Base-by-base conservation (phyloP, 1,140 invertebrate genomes). In the Trichonephila clavipes region DNA sequence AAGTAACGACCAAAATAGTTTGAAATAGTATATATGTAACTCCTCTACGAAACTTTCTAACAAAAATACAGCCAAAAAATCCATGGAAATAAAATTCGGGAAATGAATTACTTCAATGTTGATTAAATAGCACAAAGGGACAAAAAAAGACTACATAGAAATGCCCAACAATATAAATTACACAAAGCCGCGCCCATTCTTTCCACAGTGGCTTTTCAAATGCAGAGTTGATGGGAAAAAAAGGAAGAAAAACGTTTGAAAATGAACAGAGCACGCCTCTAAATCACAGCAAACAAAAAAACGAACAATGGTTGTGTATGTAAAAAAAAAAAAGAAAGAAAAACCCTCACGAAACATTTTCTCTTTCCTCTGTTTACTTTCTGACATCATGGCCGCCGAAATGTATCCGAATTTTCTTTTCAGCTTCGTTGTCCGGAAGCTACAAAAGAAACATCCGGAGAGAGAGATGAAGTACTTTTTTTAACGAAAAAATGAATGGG, bases 371-470 rank as follows among this genome's bases (percentile, higher is more conserved):
- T 83, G 82, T 83, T 51, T 83, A 58, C 51, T 58, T 59, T 83
- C 82, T 83, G 82, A 83, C 82, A 83, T 59, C 44, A 83, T 24
- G 82, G n/a, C 19, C 5, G 82, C 44, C n/a, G 44, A 83, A 77
- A 83, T 83, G 82, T 83, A 59, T 59, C 51, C 51, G 21, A 83
- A 83, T 44, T 59, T 59, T 83, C 28, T 83, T 59, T 58, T 77
- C 24, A 16, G 19, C n/a, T 58, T 58, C 82, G 18, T 18, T 58
- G 51, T n/a, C 82, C 82, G 82, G 82, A 83, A 58, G 82, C 82
- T 58, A 21, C 44, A n/a, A 18, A 12, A 21, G 82, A 51, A 83
- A 59, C 82, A n/a, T 83, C 82, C 82, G 82, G 82, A 58, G 34
- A 16, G 40, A 21, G 28, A 40, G 34, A 0, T 18, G 3, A 21